Conservation (phyloP, 2,888 invertebrate genomes). For the Cantharis rustica region DNA sequence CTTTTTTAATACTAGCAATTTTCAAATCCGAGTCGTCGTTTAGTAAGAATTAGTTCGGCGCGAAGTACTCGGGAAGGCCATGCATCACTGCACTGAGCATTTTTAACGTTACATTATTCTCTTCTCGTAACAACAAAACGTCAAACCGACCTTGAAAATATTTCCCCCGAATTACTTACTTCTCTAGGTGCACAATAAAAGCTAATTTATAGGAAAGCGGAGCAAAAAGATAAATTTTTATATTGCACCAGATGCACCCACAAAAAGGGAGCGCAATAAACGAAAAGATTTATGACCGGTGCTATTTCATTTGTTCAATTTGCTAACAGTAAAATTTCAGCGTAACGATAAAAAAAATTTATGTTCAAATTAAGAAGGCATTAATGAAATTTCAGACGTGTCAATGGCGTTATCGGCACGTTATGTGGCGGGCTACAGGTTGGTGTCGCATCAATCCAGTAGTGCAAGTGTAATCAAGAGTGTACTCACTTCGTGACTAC, state of each 20-base stretch:
- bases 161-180: conserved; percentile 3
- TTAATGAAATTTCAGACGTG: not conserved
- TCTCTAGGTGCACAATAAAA: not conserved
- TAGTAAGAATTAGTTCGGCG: conserved; percentile 1
- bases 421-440: conserved; percentile 1
- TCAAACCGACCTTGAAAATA: conserved; percentile 17
- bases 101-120: conserved; percentile 15
- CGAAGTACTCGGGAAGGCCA: conserved; percentile 16
- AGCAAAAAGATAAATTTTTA: not conserved
- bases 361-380: not conserved
- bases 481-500: conserved; percentile 9
- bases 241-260: not conserved
- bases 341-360: not conserved
- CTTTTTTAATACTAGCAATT: not conserved
- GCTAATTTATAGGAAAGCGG: not conserved
- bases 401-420: conserved; percentile 7
- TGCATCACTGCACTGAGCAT: conserved; percentile 8
- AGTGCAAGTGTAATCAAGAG: conserved; percentile 10
- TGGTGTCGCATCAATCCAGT: conserved; percentile 12
- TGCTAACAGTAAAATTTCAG: conserved; percentile 6
- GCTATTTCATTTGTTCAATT: conserved; percentile 18
- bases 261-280: conserved; percentile 10
- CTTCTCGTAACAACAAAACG: conserved; percentile 6
- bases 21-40: conserved; percentile 9
- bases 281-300: conserved; percentile 32